Conservation (phyloP, 2,113 vertebrate genomes). For the Ahaetulla prasina region DNA sequence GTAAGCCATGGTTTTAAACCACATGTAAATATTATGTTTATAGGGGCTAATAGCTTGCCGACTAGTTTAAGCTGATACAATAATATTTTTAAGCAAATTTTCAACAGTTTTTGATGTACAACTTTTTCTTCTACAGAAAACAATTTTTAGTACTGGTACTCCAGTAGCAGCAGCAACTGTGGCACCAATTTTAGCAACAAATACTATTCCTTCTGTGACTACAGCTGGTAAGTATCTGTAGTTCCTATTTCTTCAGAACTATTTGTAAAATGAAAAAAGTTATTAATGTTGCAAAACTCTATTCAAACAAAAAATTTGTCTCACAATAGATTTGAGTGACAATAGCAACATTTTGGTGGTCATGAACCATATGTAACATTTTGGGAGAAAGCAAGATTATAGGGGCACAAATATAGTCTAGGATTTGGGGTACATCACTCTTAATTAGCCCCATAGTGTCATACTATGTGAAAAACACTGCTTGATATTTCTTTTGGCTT, state of each 20-base stretch:
- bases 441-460: background rate
- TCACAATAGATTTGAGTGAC: background rate
- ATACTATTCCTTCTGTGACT: constrained; percentile 88
- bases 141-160: constrained; percentile 93
- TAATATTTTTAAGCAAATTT: fast-evolving
- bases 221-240: constrained; percentile 78
- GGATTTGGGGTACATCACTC: background rate
- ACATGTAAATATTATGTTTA: background rate
- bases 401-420: background rate
- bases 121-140: constrained; percentile 73
- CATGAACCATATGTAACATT: background rate
- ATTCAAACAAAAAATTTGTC: background rate
- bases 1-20: background rate
- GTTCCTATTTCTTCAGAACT: fast-evolving
- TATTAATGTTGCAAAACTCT: background rate
- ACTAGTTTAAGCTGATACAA: background rate
- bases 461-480: background rate
- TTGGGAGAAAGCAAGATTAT: background rate
- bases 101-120: background rate
- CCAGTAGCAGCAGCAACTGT: constrained; percentile 96
- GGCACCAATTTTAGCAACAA: constrained; percentile 92
- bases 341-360: background rate
- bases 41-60: background rate
- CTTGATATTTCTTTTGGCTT: background rate
- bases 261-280: background rate